A percentile compares a stretch with the other conserved stretches of the same genome.
Conservation (phyloP, 2,888 invertebrate genomes). For the Himalopsyche japonica region DNA sequence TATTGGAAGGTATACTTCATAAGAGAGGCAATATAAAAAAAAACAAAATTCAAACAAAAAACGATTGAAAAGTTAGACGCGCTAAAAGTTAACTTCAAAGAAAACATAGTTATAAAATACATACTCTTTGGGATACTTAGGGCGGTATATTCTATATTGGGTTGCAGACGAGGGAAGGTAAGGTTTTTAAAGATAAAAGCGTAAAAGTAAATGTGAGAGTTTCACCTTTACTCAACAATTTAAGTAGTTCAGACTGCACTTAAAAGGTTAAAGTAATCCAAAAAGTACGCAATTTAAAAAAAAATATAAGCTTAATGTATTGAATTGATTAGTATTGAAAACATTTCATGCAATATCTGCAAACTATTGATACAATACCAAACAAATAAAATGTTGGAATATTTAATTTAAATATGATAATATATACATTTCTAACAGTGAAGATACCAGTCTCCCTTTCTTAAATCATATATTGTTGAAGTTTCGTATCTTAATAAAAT, state of each 20-base stretch:
- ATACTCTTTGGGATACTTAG: neutral
- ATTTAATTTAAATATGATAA: too few relatives aligned
- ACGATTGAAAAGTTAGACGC: neutral
- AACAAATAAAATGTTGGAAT: too few relatives aligned
- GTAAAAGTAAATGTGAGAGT: neutral
- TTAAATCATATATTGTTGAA: too few relatives aligned
- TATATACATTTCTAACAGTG: too few relatives aligned
- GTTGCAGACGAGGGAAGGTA: neutral
- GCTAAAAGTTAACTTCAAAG: neutral
- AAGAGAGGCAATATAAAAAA: neutral
- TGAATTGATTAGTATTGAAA: neutral
- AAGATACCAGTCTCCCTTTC: too few relatives aligned
- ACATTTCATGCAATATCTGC: too few relatives aligned
- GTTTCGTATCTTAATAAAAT: too few relatives aligned
- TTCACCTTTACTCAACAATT: neutral
- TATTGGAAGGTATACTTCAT: neutral
- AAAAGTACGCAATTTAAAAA: neutral
- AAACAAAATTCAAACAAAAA: neutral
- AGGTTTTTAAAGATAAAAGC: neutral
- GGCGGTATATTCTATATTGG: neutral
- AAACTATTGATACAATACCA: too few relatives aligned
- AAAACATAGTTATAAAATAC: neutral
- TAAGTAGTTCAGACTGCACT: neutral
- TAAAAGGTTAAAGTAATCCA: conserved; percentile 1
- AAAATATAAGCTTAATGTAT: neutral